These are phyloP conservation scores for Hedychridium roseum DNA, from an alignment of 2,888 invertebrate species.

Conservation along the genomic window DNA sequence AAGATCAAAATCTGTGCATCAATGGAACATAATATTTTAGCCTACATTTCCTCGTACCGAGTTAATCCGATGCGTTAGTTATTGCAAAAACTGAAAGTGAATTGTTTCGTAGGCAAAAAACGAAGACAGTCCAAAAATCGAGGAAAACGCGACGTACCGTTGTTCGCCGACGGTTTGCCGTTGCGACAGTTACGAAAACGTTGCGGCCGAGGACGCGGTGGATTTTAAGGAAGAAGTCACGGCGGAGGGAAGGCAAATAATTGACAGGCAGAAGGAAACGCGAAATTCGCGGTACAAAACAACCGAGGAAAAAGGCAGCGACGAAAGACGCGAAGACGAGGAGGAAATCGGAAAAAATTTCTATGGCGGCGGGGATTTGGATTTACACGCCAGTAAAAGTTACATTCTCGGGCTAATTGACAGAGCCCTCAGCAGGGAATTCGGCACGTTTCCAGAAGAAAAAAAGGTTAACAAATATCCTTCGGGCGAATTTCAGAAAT, in stretches of 20 bases:
- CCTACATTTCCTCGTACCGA: too few relatives aligned
- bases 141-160: conserved; percentile 7
- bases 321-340: conserved; percentile 4
- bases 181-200: conserved; percentile 4
- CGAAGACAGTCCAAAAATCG: not conserved
- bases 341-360: conserved; percentile 9
- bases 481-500: too few relatives aligned
- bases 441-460: conserved; percentile 50
- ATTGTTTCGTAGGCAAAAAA: not conserved
- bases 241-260: too few relatives aligned
- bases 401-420: conserved; percentile 65
- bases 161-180: conserved; percentile 8
- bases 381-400: conserved; percentile 63
- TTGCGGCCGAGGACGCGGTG: conserved; percentile 1
- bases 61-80: not conserved
- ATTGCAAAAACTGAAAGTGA: not conserved
- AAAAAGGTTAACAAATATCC: too few relatives aligned
- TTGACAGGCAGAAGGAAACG: not conserved
- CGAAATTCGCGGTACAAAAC: not conserved
- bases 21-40: too few relatives aligned
- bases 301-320: not conserved
- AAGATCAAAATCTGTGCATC: too few relatives aligned
- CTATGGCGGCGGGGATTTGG: conserved; percentile 53
- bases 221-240: too few relatives aligned
- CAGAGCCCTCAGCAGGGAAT: conserved; percentile 62